Evolutionary conservation across 2,888 invertebrate species (phyloP), one percentile per base, ranked within the genome.

Genomic region (Drosophila recens): DNA sequence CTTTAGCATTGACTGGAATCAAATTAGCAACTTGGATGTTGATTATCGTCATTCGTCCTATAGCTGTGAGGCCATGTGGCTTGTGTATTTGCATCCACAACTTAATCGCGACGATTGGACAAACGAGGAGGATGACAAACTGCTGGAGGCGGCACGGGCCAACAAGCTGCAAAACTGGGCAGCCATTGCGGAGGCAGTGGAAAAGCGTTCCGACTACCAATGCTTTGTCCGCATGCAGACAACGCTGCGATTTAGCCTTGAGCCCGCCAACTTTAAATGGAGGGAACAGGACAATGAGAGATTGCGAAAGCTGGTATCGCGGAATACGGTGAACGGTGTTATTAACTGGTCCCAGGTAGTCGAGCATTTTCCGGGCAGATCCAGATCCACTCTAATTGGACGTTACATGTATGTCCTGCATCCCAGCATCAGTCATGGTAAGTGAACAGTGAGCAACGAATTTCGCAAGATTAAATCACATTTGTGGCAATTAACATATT

Each of bases 281-380:
- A 93, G 94, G 0, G 88, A 92, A 11, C 94, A 94, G 49, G 97
- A 98, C 90, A 96, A 97, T 80, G 93, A 94, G 54, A 93, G 94
- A 52, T 93, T 98, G 3, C 88, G 93, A 38, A 93, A 94, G 61
- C 91, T 96, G 1, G 94, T 97, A 0, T 94, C 95, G n/a, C 93
- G 93, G 69, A 94, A 95, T 73, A 94, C 93, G 72, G 93, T 95
- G 62, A 96, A 95, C 17, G 93, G 94, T 67, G 94, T 94, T 49
- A 95, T 97, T 72, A 95, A 96, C 0, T 97, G 97, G 97, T 94
- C 94, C 3, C 94, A 94, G 88, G 95, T 97, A 8, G 93, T 94
- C 1, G 93, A 93, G 27, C 94, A 94, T 54, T 95, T 96, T 91
- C 94, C 94, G 10, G 94, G 94, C 67, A 93, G 95, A 73, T 94